Base-by-base conservation (phyloP, 2,797 vertebrate genomes). In the Astyanax mexicanus region DNA sequence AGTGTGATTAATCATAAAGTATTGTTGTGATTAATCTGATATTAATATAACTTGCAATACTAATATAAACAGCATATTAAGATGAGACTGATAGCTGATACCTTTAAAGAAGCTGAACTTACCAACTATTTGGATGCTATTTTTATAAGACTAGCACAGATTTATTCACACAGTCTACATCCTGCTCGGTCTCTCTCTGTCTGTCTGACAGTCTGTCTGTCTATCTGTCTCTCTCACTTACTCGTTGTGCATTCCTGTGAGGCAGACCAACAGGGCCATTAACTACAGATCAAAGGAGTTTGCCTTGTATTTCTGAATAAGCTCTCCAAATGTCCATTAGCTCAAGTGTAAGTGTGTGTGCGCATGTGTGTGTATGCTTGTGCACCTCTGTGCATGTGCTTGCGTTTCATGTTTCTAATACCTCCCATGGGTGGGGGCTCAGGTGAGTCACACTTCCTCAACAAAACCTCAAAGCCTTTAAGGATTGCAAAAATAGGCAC, bases 291-390 rank as follows among this genome's bases (percentile, higher is more conserved):
- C 64, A 60, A 51, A 75, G 64, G 13, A 49, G 51, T 27, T 4
- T 32, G 27, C 19, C 15, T 64, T 52, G 17, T 35, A 21, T 19
- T 35, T 38, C 19, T 27, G 27, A 62, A 51, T n/a, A 25, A 37
- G 44, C 55, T 70, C 68, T 58, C 21, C 37, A 71, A 32, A 13
- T 9, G 3, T 47, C 42, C 42, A 29, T 66, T 66, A 66, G 62
- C 19, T 10, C 42, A 35, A n/a, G 2, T 32, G 1, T 23, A 17
- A 47, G 55, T 62, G 55, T 17, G 44, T 45, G 44, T 47, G 45
- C 47, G 45, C 7, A 2, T 44, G 45, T 19, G 47, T 49, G 4
- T 49, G 47, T 49, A 47, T 49, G 17, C 29, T 2, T n/a, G n/a
- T 47, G 44, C 40, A 15, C 13, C 42, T 13, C 52, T 27, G 9